Evolutionary conservation across 2,888 invertebrate species (phyloP).

Genomic region (Sarcophaga subvicina): DNA sequence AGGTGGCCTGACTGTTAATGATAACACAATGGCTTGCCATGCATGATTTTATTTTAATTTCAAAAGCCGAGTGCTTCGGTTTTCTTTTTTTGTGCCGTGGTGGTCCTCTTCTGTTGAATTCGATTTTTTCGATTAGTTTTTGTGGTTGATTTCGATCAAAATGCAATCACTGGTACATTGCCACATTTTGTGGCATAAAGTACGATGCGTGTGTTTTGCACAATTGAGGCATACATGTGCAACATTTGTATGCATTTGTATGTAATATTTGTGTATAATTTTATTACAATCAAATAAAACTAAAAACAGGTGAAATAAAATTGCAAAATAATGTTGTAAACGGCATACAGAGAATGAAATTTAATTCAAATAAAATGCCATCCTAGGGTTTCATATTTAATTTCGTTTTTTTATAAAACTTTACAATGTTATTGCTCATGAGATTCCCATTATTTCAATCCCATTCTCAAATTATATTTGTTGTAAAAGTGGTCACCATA

Average conservation of each 20-base stretch:
- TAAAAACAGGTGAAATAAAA: background rate
- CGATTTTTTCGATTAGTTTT: constrained; percentile 75
- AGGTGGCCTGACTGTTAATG: background rate
- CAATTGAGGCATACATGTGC: background rate
- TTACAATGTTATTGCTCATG: too few species aligned
- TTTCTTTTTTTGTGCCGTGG: background rate
- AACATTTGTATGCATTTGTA: background rate
- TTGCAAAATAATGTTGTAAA: background rate
- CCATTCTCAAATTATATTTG: constrained; percentile 69
- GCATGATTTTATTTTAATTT: constrained; percentile 5
- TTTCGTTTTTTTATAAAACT: background rate
- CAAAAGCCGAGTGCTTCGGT: background rate
- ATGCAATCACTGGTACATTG: constrained; percentile 74
- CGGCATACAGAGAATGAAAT: background rate
- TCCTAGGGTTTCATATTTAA: constrained; percentile 58
- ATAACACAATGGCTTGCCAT: constrained; percentile 2
- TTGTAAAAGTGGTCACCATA: constrained; percentile 77
- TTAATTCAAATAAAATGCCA: too few species aligned
- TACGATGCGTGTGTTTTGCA: constrained; percentile 1
- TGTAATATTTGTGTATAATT: constrained; percentile 13
- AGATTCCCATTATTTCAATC: background rate
- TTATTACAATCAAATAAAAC: constrained; percentile 13
- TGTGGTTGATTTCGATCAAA: constrained; percentile 76
- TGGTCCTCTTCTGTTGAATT: constrained; percentile 22
- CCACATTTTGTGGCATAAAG: constrained; percentile 73